Evolutionary conservation across 2,797 vertebrate species (phyloP).

Genomic region (Acipenser oxyrinchus): DNA sequence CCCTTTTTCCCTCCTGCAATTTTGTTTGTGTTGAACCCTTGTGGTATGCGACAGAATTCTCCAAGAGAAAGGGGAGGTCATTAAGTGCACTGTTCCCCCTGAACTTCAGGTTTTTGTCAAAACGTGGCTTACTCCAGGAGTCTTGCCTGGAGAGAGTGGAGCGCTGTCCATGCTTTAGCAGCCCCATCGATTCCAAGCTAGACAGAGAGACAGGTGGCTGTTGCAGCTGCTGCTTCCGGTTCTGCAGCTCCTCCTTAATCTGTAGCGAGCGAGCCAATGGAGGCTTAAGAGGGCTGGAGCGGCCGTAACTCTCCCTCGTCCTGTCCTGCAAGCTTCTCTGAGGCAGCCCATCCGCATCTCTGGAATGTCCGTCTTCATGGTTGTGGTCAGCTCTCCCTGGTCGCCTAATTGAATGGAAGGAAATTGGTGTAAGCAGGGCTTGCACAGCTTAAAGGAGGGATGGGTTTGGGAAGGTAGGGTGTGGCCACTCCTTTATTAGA

Average conservation of each 20-base stretch:
- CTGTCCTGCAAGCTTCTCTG: conserved; percentile 85
- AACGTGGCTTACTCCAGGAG: conserved; percentile 88
- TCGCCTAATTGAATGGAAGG: conserved; percentile 91
- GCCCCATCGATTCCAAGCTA: conserved; percentile 78
- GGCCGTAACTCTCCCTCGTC: conserved; percentile 79
- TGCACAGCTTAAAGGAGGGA: conserved; percentile 89
- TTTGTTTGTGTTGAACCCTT: conserved; percentile 75
- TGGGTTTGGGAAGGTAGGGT: conserved; percentile 77
- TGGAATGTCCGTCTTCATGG: conserved; percentile 72
- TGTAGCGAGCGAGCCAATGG: conserved; percentile 88
- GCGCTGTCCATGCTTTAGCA: conserved; percentile 85
- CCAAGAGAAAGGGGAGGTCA: conserved; percentile 89
- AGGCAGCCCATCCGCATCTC: conserved; percentile 79
- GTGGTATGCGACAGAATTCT: conserved; percentile 73
- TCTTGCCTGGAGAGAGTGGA: conserved; percentile 85
- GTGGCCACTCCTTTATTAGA: conserved; percentile 96
- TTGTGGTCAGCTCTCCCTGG: conserved; percentile 78
- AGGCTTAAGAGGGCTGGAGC: conserved; percentile 84
- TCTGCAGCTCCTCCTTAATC: conserved; percentile 92
- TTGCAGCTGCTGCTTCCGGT: conserved; percentile 79
- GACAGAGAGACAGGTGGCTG: conserved; percentile 69
- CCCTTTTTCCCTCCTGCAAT: conserved; percentile 77
- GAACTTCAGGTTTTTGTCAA: conserved; percentile 88
- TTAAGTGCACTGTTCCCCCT: conserved; percentile 84
- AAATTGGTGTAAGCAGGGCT: conserved; percentile 99